Conservation (phyloP, 2,888 invertebrate species). For the Phortica okadai region DNA sequence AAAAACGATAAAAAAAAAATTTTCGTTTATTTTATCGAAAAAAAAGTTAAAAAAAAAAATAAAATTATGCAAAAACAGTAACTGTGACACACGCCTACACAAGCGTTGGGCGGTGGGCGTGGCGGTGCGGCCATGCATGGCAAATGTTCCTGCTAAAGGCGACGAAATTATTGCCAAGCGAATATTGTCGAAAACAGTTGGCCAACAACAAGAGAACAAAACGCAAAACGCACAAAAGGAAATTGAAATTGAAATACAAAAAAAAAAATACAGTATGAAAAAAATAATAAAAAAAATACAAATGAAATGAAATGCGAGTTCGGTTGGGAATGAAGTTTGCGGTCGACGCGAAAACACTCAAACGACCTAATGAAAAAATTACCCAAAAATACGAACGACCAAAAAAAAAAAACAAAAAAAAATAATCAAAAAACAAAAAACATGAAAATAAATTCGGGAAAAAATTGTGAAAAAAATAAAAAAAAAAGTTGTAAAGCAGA, state of each 20-base stretch:
- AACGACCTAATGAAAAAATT: slow-evolving; percentile 57
- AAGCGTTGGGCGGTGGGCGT: slow-evolving; percentile 43
- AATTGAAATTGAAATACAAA: not conserved
- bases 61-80: not conserved
- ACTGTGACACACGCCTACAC: not conserved
- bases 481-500: not conserved
- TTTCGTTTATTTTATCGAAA: slow-evolving; percentile 40
- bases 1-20: slow-evolving; percentile 51
- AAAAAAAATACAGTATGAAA: not conserved
- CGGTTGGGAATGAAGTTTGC: slow-evolving; percentile 69
- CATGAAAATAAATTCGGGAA: slow-evolving; percentile 58
- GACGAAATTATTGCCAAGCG: not conserved
- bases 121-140: slow-evolving; percentile 56
- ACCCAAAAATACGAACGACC: slow-evolving; percentile 57
- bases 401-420: slow-evolving; percentile 49
- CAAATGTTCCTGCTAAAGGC: slow-evolving; percentile 8
- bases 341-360: slow-evolving; percentile 67
- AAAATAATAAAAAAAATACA: not conserved
- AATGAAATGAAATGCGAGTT: not conserved
- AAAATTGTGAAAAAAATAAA: slow-evolving; percentile 47
- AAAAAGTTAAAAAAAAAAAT: slow-evolving; percentile 16
- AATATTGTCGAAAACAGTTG: not conserved
- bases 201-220: not conserved
- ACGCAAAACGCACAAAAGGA: not conserved
- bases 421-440: slow-evolving; percentile 38